A percentile compares a stretch with the other conserved stretches of the same genome.
These are phyloP conservation scores for Atopsyche davidsoni DNA, from an alignment of 1,140 invertebrate species.

Conservation along the genomic window DNA sequence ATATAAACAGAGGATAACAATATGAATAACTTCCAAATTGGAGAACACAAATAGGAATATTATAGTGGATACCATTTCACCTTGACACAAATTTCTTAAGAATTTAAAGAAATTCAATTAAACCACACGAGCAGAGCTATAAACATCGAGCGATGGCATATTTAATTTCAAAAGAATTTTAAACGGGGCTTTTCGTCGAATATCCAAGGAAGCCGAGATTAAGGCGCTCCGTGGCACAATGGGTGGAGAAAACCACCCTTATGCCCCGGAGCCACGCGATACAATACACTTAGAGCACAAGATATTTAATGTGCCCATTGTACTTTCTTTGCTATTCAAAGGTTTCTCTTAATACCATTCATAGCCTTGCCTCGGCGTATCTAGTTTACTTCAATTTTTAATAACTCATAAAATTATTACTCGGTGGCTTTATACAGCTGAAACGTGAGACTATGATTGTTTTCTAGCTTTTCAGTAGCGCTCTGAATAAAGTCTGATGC, in stretches of 20 bases:
- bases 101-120: slow-evolving; percentile 16
- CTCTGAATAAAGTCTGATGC: no score
- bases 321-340: background rate
- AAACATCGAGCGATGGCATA: slow-evolving; percentile 8
- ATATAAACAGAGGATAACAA: background rate
- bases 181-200: slow-evolving; percentile 14
- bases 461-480: no score
- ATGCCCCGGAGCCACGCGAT: slow-evolving; percentile 9
- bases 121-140: slow-evolving; percentile 1
- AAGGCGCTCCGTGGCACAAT: slow-evolving; percentile 15
- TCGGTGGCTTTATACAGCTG: no score
- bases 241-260: slow-evolving; percentile 10
- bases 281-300: slow-evolving; percentile 14
- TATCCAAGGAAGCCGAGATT: slow-evolving; percentile 15
- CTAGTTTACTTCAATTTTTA: no score
- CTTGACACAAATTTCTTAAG: background rate
- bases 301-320: slow-evolving; percentile 23
- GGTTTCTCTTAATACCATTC: slow-evolving; percentile 5
- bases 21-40: no score
- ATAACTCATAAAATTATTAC: no score
- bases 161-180: slow-evolving; percentile 24
- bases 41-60: background rate
- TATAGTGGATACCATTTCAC: background rate
- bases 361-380: no score
- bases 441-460: no score